Percentiles rank a stretch among this genome's conserved stretches.
Conservation (phyloP, 1,140 invertebrate species). For the Lutraria rhynchaena region DNA sequence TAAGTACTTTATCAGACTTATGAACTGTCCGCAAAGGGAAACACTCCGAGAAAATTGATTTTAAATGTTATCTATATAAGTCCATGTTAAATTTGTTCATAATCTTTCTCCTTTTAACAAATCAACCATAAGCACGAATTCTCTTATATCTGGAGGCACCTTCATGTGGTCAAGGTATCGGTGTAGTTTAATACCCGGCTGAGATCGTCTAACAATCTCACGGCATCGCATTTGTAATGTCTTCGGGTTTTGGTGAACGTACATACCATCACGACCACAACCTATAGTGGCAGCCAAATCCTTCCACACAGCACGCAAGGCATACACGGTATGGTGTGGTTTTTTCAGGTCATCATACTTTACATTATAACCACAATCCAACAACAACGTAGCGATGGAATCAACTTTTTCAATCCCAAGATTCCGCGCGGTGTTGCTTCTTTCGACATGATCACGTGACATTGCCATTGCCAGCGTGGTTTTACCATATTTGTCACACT, state of each 20-base stretch:
- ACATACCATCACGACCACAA: constrained; percentile 43
- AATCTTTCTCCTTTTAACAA: constrained; percentile 11
- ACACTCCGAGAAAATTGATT: too few relatives aligned
- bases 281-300: constrained; percentile 53
- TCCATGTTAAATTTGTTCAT: too few relatives aligned
- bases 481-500: constrained; percentile 53
- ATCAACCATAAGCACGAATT: constrained; percentile 35
- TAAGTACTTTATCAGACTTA: too few relatives aligned
- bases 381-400: constrained; percentile 33
- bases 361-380: constrained; percentile 53
- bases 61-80: too few relatives aligned
- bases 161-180: constrained; percentile 43
- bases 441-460: constrained; percentile 30
- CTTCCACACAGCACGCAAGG: constrained; percentile 42
- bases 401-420: neutral
- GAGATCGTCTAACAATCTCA: constrained; percentile 33
- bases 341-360: constrained; percentile 51
- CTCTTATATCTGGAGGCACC: constrained; percentile 34
- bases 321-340: constrained; percentile 53
- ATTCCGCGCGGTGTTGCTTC: neutral
- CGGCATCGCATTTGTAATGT: constrained; percentile 33
- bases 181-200: constrained; percentile 44
- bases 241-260: constrained; percentile 49
- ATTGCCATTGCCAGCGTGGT: constrained; percentile 48
- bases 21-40: too few relatives aligned